phyloP scores from a whole-genome alignment of 2,888 invertebrate genomes.

The Heteropelma amictum region DNA sequence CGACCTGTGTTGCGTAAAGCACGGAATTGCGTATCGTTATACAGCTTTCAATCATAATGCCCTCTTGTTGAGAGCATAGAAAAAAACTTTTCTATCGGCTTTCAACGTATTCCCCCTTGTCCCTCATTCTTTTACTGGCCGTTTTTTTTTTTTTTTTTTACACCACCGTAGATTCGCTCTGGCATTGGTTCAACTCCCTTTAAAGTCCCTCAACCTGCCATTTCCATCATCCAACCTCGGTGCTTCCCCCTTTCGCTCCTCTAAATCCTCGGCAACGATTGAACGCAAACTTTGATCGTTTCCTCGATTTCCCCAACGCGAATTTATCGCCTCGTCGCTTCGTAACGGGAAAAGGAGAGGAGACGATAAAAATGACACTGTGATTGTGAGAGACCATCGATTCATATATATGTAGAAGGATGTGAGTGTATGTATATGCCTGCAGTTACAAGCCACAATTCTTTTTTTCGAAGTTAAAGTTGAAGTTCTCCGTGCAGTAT shows the following conservation, averaged over 20 bases:
- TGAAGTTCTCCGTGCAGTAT: too few relatives aligned
- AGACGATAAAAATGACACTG: too few relatives aligned
- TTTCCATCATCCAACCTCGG: slow-evolving; percentile 14
- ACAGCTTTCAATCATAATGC: slow-evolving; percentile 30
- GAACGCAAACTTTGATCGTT: slow-evolving; percentile 47
- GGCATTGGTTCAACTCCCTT: slow-evolving; percentile 14
- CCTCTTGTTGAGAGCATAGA: slow-evolving; percentile 12
- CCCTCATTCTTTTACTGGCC: background rate
- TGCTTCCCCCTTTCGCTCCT: background rate
- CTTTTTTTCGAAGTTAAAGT: too few relatives aligned
- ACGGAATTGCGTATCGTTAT: slow-evolving; percentile 36
- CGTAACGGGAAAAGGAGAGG: slow-evolving; percentile 1
- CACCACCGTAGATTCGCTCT: slow-evolving; percentile 5
- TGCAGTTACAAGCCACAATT: too few relatives aligned
- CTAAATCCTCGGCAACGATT: slow-evolving; percentile 19
- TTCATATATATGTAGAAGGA: too few relatives aligned
- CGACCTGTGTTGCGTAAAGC: slow-evolving; percentile 10
- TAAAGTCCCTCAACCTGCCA: background rate
- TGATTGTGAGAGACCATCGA: too few relatives aligned
- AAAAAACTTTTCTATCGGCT: slow-evolving; percentile 28
- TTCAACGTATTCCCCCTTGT: slow-evolving; percentile 5
- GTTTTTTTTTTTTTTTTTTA: slow-evolving; percentile 1
- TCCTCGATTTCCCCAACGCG: slow-evolving; percentile 42
- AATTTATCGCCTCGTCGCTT: slow-evolving; percentile 46
- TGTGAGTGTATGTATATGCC: too few relatives aligned